Evolutionary conservation across 1,140 invertebrate genomes (phyloP).

Genomic region (Zaprionus ornatus): DNA sequence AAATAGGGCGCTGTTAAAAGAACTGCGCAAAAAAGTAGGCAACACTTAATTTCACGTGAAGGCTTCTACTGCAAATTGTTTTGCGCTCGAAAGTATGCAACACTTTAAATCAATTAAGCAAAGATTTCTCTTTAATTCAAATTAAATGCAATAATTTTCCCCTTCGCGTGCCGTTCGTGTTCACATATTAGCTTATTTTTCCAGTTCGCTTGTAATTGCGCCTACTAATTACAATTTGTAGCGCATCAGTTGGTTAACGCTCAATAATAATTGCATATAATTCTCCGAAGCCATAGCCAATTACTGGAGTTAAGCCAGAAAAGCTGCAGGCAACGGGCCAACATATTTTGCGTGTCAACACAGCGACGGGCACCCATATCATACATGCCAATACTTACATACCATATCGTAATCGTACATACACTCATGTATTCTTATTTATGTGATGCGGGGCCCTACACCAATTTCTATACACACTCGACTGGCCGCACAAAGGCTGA

Average conservation of each 20-base stretch:
- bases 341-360: conserved; percentile 42
- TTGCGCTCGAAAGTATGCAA: not conserved
- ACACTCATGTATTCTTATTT: conserved; percentile 4
- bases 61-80: too few species aligned
- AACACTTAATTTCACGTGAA: too few species aligned
- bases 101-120: not conserved
- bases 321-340: conserved; percentile 23
- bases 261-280: conserved; percentile 22
- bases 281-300: conserved; percentile 28
- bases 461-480: conserved; percentile 26
- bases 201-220: not conserved
- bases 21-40: too few species aligned
- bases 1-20: too few species aligned
- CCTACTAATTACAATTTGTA: not conserved
- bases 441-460: not conserved
- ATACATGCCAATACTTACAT: conserved; percentile 3
- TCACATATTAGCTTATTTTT: not conserved
- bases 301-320: conserved; percentile 26
- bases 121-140: too few species aligned
- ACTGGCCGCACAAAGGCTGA: conserved; percentile 20
- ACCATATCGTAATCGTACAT: not conserved
- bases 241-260: not conserved
- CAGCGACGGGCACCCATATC: not conserved
- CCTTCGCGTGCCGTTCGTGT: not conserved
- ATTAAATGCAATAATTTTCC: not conserved